phyloP scores from a whole-genome alignment of 2,888 invertebrate species.

The Biston betularia region DNA sequence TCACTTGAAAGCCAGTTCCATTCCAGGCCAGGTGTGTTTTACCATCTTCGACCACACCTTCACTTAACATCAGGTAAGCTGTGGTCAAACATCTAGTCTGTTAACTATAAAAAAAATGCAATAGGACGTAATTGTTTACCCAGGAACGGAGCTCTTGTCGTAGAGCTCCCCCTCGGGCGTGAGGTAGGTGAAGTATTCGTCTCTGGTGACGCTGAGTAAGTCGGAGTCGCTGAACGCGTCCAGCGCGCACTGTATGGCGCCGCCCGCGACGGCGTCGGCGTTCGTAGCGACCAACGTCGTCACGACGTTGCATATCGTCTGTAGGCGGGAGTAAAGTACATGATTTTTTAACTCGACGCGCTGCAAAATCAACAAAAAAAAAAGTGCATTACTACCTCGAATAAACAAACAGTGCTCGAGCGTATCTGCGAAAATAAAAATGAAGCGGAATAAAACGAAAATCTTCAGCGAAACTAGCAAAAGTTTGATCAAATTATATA shows the following conservation, averaged over 20 bases:
- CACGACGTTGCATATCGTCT: slow-evolving; percentile 90
- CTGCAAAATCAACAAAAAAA: slow-evolving; percentile 14
- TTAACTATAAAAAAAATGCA: too few relatives aligned
- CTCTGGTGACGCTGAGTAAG: slow-evolving; percentile 90
- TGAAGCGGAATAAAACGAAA: slow-evolving; percentile 2
- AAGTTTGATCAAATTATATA: background rate
- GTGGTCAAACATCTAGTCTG: too few relatives aligned
- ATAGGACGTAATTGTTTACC: slow-evolving; percentile 53
- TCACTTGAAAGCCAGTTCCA: too few relatives aligned
- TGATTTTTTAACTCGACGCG: slow-evolving; percentile 9
- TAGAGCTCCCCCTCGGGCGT: slow-evolving; percentile 96
- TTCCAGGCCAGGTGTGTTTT: too few relatives aligned
- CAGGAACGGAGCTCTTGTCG: slow-evolving; percentile 90
- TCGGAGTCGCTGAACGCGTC: slow-evolving; percentile 87
- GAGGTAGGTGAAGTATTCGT: slow-evolving; percentile 85
- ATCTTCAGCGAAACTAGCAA: background rate
- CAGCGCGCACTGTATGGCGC: slow-evolving; percentile 87
- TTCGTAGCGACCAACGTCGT: slow-evolving; percentile 88
- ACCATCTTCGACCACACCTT: too few relatives aligned
- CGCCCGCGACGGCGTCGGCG: slow-evolving; percentile 88
- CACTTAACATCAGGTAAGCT: too few relatives aligned
- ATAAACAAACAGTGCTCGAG: slow-evolving; percentile 1
- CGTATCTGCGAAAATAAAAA: slow-evolving; percentile 11
- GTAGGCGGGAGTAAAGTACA: slow-evolving; percentile 41
- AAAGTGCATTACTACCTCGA: slow-evolving; percentile 8